Percentiles rank a stretch among this genome's conserved stretches.
These are phyloP conservation scores for Corythornis madagascariensis DNA, from an alignment of 2,113 vertebrate genomes.

Conservation along the genomic window DNA sequence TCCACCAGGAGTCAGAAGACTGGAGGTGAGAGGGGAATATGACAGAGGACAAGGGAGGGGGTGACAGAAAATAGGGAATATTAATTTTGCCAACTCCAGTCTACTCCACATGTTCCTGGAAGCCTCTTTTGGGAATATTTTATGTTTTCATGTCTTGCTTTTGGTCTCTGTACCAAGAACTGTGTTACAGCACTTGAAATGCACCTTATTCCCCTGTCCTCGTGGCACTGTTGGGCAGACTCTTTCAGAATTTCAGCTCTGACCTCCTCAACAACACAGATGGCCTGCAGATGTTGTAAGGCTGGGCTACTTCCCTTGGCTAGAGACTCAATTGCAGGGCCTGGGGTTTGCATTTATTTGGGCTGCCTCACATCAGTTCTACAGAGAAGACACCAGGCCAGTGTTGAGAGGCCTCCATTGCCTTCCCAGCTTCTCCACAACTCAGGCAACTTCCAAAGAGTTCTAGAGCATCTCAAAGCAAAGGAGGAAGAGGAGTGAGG, in stretches of 20 bases:
- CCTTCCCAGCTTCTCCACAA: neutral
- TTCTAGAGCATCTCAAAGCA: neutral
- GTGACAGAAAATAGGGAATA: neutral
- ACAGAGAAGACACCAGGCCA: neutral
- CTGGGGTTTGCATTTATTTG: neutral
- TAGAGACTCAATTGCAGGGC: neutral
- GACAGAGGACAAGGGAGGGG: neutral
- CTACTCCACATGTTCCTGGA: neutral
- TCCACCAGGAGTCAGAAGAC: neutral
- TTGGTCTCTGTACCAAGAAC: neutral
- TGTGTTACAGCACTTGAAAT: neutral
- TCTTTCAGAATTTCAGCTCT: neutral
- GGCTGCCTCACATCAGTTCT: neutral
- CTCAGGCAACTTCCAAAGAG: neutral
- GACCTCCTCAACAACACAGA: neutral
- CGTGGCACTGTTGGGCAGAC: neutral
- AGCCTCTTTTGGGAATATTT: neutral
- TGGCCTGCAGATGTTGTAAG: neutral
- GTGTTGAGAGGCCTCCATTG: neutral
- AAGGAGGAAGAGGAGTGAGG: neutral
- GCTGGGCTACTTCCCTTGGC: neutral
- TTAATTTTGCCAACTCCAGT: neutral
- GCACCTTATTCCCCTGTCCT: neutral
- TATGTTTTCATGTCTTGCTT: neutral
- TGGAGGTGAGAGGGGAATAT: fast-evolving